Evolutionary conservation across 1,140 invertebrate species (phyloP), one percentile per base, ranked within the genome.

Genomic region (Metaphire vulgaris): DNA sequence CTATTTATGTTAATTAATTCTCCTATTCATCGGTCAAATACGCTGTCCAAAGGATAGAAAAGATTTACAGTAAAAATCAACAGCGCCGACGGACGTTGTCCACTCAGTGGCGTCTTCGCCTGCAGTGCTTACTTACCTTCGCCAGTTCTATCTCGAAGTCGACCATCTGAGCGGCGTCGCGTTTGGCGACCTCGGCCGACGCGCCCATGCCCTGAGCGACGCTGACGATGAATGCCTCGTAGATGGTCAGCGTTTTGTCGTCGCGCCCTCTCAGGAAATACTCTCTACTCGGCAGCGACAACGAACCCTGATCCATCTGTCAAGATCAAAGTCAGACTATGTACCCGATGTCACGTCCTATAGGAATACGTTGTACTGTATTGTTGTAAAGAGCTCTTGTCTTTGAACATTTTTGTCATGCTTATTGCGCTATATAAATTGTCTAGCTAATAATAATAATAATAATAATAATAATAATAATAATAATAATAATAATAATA

Each of bases 91-190:
- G n/a, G n/a, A n/a, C n/a, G n/a, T n/a, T n/a, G n/a, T n/a, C n/a
- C n/a, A n/a, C n/a, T n/a, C n/a, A n/a, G n/a, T n/a, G n/a, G n/a
- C n/a, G n/a, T n/a, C n/a, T n/a, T n/a, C n/a, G n/a, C n/a, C n/a
- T n/a, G n/a, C n/a, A n/a, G n/a, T n/a, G n/a, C n/a, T n/a, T n/a
- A 79, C 84, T 85, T 85, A 92, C 91, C 83, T 90, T 90, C 0
- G 95, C 95, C 33, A 93, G 83, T 77, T 90, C 87, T 1, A 89
- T 93, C 88, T 97, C 95, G 82, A 97, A 96, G 29, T 89, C 84
- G 30, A 97, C 89, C 1, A 96, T 87, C 77, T 94, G 89, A 2
- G 90, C 87, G 2, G 92, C 92, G 75, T 91, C 90, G 26, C 82
- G 81, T 66, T 87, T 86, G 0, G 92, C 91, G 33, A 88, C 86